Conservation (phyloP, 2,797 vertebrate genomes). For the Chrysocyon brachyurus region DNA sequence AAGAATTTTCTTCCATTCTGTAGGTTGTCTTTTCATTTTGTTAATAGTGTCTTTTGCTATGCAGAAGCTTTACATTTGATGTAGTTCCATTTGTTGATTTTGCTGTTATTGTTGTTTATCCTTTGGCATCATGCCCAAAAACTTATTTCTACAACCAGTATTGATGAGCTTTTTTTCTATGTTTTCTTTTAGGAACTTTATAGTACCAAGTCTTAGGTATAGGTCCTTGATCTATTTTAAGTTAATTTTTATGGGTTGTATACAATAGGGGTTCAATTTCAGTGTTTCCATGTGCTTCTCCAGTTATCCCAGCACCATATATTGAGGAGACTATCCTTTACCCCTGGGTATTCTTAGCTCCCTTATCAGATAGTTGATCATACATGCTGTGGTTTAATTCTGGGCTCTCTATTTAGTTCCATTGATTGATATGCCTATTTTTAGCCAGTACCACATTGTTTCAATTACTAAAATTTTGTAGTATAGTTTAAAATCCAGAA, state of each 20-base stretch:
- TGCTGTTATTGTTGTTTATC: not conserved
- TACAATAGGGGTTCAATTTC: not conserved
- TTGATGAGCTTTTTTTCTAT: not conserved
- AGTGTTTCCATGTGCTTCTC: not conserved
- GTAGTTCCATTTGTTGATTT: not conserved
- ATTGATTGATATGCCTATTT: not conserved
- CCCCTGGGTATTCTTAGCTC: not conserved
- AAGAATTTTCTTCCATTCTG: not conserved
- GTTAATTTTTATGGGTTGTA: not conserved
- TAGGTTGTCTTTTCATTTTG: not conserved
- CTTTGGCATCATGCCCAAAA: not conserved
- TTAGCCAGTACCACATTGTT: not conserved
- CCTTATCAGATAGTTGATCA: not conserved
- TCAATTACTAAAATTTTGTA: not conserved
- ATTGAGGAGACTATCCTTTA: not conserved
- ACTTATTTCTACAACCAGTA: not conserved
- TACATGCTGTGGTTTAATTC: not conserved
- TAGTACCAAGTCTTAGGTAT: not conserved
- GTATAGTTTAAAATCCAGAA: not conserved
- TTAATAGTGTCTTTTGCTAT: not conserved
- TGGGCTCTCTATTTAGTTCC: not conserved
- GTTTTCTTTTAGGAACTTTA: not conserved
- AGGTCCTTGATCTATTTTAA: not conserved
- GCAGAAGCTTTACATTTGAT: not conserved
- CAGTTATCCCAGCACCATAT: not conserved